These are phyloP conservation scores for Tricholauxania praeusta DNA, from an alignment of 2,888 invertebrate genomes.

Conservation along the genomic window DNA sequence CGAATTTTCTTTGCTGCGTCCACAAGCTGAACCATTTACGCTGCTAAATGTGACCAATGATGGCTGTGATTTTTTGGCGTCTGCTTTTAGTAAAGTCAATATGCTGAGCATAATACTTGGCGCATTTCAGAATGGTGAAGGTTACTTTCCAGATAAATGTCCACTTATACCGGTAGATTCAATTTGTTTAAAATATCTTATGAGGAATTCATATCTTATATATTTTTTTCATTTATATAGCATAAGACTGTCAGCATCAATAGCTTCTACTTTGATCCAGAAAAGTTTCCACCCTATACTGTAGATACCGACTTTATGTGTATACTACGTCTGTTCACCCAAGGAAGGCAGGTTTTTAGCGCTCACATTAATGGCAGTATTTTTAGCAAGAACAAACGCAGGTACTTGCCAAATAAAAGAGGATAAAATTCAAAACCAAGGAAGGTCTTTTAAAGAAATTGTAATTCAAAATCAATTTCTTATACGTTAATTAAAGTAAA, in stretches of 20 bases:
- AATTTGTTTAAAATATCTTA: too few species aligned
- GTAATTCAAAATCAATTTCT: too few species aligned
- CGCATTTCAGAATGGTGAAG: not conserved
- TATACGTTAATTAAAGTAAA: too few species aligned
- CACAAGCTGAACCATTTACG: not conserved
- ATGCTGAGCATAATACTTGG: not conserved
- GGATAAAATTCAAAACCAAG: too few species aligned
- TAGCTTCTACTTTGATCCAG: not conserved
- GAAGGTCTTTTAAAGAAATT: too few species aligned
- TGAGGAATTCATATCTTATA: too few species aligned
- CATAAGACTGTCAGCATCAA: not conserved
- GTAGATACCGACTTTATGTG: not conserved
- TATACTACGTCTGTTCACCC: not conserved
- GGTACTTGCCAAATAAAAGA: too few species aligned
- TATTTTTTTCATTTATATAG: not conserved
- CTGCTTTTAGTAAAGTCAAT: not conserved
- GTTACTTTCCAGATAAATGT: not conserved
- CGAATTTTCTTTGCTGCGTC: not conserved
- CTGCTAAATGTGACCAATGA: not conserved
- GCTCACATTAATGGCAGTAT: not conserved
- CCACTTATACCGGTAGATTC: not conserved
- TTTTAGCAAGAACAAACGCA: not conserved
- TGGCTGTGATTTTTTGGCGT: not conserved
- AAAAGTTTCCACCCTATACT: not conserved
- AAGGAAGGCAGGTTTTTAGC: not conserved